phyloP scores from a whole-genome alignment of 2,113 vertebrate genomes.

The Pterocles burchelli region DNA sequence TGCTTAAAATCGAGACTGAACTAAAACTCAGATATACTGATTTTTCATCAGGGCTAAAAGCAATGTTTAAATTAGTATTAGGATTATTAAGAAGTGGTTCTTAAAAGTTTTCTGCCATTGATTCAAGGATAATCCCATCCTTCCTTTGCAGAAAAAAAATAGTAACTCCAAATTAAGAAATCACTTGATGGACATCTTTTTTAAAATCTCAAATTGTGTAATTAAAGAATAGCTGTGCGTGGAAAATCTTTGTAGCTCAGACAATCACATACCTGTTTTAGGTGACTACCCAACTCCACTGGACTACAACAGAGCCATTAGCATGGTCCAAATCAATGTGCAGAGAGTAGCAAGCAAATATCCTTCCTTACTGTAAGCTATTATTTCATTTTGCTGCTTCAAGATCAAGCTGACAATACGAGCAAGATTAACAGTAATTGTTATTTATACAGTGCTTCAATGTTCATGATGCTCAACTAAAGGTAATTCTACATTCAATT shows the following conservation, averaged over 20 bases:
- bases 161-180: neutral
- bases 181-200: neutral
- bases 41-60: neutral
- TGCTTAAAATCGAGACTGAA: neutral
- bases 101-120: neutral
- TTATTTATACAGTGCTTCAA: neutral
- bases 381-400: neutral
- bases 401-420: neutral
- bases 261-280: neutral
- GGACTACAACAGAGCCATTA: neutral
- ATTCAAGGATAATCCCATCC: neutral
- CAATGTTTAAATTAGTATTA: neutral
- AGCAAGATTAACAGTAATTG: neutral
- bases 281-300: neutral
- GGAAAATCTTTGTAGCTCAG: neutral
- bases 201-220: neutral
- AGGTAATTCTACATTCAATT: neutral
- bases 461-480: neutral
- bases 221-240: neutral
- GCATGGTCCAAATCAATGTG: accelerated
- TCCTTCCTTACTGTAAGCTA: neutral
- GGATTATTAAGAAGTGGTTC: neutral
- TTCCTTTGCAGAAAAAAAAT: neutral
- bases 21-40: neutral
- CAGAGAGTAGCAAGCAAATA: neutral